Evolutionary conservation across 2,113 vertebrate genomes (phyloP).

Genomic region (Aepyceros melampus): DNA sequence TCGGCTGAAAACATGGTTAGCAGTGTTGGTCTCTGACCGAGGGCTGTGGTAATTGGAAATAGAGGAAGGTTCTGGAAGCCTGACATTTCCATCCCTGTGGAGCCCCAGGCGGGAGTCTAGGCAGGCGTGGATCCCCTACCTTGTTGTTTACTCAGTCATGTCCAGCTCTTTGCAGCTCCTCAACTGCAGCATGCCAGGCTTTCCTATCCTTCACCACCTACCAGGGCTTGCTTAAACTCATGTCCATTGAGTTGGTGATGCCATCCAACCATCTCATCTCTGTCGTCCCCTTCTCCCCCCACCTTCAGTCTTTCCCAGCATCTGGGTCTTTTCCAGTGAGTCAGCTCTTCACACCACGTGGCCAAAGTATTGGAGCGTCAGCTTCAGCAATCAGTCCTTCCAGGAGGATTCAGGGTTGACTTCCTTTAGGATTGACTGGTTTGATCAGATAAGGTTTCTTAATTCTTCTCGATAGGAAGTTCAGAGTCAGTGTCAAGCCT

Average conservation of each 20-base stretch:
- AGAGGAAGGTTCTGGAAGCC: neutral
- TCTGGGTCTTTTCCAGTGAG: neutral
- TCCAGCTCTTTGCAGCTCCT: neutral
- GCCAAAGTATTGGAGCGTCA: neutral
- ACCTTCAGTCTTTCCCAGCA: neutral
- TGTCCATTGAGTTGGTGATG: neutral
- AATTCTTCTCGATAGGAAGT: neutral
- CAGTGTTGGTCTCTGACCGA: neutral
- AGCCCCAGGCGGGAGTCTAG: neutral
- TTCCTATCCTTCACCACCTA: neutral
- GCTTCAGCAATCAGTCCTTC: neutral
- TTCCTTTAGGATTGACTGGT: neutral
- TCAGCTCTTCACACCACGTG: neutral
- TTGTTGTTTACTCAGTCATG: neutral
- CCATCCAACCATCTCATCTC: neutral
- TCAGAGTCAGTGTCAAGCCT: neutral
- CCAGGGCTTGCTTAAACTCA: neutral
- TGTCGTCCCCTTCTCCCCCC: neutral
- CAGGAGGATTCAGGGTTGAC: neutral
- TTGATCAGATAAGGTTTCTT: neutral
- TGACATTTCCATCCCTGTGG: too few relatives aligned
- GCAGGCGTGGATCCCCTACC: neutral
- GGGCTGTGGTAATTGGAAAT: neutral
- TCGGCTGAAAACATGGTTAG: neutral
- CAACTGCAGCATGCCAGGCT: neutral